phyloP scores from a whole-genome alignment of 1,140 invertebrate genomes.

The Calliphora vicina region DNA sequence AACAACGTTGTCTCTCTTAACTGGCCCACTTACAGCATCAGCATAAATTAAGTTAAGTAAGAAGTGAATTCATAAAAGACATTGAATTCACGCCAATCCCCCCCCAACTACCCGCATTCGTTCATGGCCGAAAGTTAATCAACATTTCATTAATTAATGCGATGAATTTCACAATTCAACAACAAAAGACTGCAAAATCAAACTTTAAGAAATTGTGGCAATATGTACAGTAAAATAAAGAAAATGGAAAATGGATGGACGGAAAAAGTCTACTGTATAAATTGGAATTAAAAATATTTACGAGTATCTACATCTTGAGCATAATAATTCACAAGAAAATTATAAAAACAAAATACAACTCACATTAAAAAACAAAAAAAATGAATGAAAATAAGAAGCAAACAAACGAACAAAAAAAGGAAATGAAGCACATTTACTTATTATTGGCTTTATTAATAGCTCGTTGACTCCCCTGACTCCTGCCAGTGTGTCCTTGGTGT shows the following conservation, averaged over 20 bases:
- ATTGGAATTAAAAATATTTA: not conserved
- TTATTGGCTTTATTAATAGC: not conserved
- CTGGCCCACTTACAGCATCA: constrained; percentile 5
- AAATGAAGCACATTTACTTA: not conserved
- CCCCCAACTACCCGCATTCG: not conserved
- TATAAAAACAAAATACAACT: not conserved
- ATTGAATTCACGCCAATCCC: not conserved
- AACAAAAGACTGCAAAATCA: not conserved
- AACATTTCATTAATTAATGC: not conserved
- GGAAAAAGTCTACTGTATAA: no score
- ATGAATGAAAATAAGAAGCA: not conserved
- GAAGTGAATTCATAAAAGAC: not conserved
- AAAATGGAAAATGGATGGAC: no score
- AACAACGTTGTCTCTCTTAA: not conserved
- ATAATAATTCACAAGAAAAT: not conserved
- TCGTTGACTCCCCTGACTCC: not conserved
- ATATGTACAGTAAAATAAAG: no score
- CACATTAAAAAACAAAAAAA: no score
- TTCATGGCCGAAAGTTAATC: not conserved
- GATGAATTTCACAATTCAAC: not conserved
- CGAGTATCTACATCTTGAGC: not conserved
- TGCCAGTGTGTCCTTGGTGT: not conserved
- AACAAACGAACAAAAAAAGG: no score
- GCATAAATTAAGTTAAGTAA: not conserved
- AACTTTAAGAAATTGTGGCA: no score